Base-by-base conservation (phyloP, 2,797 vertebrate species). In the Aulostomus chinensis region DNA sequence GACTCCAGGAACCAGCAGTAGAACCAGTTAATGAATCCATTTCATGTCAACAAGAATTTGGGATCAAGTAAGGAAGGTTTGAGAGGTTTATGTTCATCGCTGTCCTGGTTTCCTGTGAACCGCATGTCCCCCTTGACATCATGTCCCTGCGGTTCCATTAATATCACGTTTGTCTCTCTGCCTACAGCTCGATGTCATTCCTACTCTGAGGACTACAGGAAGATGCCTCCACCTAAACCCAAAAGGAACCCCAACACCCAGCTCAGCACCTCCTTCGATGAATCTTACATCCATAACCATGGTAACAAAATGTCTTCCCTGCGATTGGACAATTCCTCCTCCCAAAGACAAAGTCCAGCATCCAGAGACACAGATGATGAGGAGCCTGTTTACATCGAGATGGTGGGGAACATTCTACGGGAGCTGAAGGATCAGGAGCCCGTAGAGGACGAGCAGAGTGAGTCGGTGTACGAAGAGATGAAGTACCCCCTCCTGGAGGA, bases 381-480 rank as follows among this genome's bases (percentile, higher is more conserved):
- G 14, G 96, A 99, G 67, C 95, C 97, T 0, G 95, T 99, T 59
- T 99, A 99, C 80, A 98, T 98, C 8, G 96, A 99, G 90, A 99
- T 99, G 97, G 94, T 97, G 66, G 96, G 94, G 18, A 96, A 98
- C 80, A 92, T 96, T 55, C 84, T 95, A 57, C 86, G 90, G 45
- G 94, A 96, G 80, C 91, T 95, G 52, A 89, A 91, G 65, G 90
- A 86, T 22, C 91, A 93, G 0, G 80, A 89, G 2, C 13, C 25
- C 0, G 15, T 2, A 20, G 95, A 96, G 8, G 93, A 94, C 3
- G 95, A 98, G 73, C 94, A 94, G 88, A 92, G 87, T 0, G 97
- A 99, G 85, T 92, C 94, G 0, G 96, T 99, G 28, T 99, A 99
- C 0, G 97, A 99, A 75, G 97, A 99, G 83, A 99, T 99, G 97